These are phyloP conservation scores for Otus sunia DNA, from an alignment of 2,113 vertebrate genomes.

Conservation along the genomic window DNA sequence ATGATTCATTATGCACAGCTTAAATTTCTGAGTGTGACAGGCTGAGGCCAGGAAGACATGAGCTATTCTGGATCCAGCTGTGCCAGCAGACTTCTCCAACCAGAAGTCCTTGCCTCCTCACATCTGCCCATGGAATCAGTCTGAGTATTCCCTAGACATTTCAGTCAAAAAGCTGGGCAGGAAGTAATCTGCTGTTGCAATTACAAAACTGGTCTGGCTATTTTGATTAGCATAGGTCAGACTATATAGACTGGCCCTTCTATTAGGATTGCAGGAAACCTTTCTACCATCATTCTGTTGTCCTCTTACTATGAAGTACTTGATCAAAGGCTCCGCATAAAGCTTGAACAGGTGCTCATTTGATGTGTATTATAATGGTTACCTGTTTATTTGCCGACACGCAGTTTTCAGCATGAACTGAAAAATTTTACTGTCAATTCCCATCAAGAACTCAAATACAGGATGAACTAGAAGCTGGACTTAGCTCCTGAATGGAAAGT, in stretches of 20 bases:
- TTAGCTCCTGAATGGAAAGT: not conserved
- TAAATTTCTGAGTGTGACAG: not conserved
- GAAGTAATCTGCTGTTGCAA: not conserved
- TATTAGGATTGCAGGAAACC: not conserved
- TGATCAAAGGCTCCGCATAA: not conserved
- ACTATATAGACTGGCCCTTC: not conserved
- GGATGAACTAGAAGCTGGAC: not conserved
- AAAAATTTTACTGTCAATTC: not conserved
- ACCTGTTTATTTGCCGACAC: constrained; percentile 18
- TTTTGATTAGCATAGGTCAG: not conserved
- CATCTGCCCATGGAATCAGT: not conserved
- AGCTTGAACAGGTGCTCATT: not conserved
- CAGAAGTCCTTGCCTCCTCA: not conserved
- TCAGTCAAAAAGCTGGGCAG: not conserved
- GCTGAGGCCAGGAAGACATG: not conserved
- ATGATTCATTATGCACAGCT: not conserved
- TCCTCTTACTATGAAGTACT: not conserved
- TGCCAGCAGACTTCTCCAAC: not conserved
- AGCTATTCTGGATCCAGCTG: not conserved
- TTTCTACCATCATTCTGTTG: not conserved
- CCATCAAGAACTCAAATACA: not conserved
- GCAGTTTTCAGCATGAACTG: not conserved
- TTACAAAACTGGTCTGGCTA: not conserved
- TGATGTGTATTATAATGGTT: not conserved
- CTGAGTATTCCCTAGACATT: not conserved